Conservation (phyloP, 2,888 invertebrate species). For the Dromius quadrimaculatus region DNA sequence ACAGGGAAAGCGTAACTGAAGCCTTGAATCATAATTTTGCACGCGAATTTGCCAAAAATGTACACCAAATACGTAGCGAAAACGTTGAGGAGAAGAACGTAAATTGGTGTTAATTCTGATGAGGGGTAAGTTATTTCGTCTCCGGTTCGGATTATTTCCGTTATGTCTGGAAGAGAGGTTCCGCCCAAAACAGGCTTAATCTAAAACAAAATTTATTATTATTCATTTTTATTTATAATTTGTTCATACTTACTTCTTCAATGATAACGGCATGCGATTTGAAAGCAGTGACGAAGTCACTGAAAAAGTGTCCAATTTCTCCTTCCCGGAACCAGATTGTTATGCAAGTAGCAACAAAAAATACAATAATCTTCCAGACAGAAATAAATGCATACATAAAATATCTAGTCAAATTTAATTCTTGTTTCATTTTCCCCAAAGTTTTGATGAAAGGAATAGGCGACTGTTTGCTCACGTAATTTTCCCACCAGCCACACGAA, state of each 20-base stretch:
- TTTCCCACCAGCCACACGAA: slow-evolving; percentile 98
- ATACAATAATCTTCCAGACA: slow-evolving; percentile 89
- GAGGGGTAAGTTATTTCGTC: slow-evolving; percentile 82
- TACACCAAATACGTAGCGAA: slow-evolving; percentile 89
- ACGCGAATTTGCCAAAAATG: slow-evolving; percentile 94
- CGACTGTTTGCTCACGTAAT: slow-evolving; percentile 90
- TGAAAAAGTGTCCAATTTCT: slow-evolving; percentile 82
- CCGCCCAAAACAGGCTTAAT: slow-evolving; percentile 73
- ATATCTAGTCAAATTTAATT: slow-evolving; percentile 84
- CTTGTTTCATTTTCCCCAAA: slow-evolving; percentile 82
- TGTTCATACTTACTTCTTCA: slow-evolving; percentile 71
- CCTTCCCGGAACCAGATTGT: slow-evolving; percentile 82
- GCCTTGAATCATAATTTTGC: slow-evolving; percentile 96
- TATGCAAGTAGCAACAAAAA: slow-evolving; percentile 80
- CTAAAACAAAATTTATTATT: slow-evolving; percentile 62
- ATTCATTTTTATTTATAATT: neutral
- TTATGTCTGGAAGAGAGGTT: slow-evolving; percentile 77
- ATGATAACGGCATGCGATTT: slow-evolving; percentile 83
- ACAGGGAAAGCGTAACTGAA: slow-evolving; percentile 98
- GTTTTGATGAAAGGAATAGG: slow-evolving; percentile 82
- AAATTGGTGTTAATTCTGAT: slow-evolving; percentile 78
- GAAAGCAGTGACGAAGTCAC: slow-evolving; percentile 80
- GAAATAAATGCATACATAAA: slow-evolving; percentile 92
- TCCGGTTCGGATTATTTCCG: slow-evolving; percentile 80
- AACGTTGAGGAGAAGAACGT: slow-evolving; percentile 84